Base-by-base conservation (phyloP, 2,113 vertebrate species). In the Larimichthys polyactis region DNA sequence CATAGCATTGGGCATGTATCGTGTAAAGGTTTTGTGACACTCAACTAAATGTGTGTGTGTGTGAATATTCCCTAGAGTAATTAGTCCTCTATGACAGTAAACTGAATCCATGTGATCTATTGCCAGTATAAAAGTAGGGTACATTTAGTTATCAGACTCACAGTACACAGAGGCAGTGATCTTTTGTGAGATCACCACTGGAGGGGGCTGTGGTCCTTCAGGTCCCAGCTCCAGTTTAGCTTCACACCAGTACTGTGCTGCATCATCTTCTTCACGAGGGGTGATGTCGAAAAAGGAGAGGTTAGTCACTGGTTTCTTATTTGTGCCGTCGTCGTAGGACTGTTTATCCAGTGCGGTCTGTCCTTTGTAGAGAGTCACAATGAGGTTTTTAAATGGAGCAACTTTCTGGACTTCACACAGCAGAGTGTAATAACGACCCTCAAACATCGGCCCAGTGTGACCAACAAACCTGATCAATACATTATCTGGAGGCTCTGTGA, bases 401-500 rank as follows among this genome's bases (percentile, higher is more conserved):
- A 92, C 94, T 0, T 80, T 36, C 0, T 3, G 10, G 8, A 96
- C 89, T 0, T 65, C 68, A 76, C 96, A 97, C 71, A 6, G 20
- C 51, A 96, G 69, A 12, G 66, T 65, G 77, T 93, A 81, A 43
- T 20, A 60, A 1, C 46, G 0, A 0, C 81, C 89, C 74, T 91
- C 93, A 0, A 79, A 11, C 74, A 90, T 32, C 12, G 91, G 70
- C 20, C 82, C 93, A 0, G 70, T 59, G 65, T 86, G 89, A 29
- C 83, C 79, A 0, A 24, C 24, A 7, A 86, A 63, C 64, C 24
- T 84, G 69, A 94, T 60, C 55, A 87, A 89, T 7, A 95, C 93
- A 7, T 5, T 75, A 0, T 88, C 81, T 67, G 94, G 94, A 88
- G 79, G 86, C 36, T 93, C 94, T 95, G 85, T 78, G 69, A 49